A percentile compares a stretch with the other conserved stretches of the same genome.
Evolutionary conservation across 2,797 vertebrate genomes (phyloP).

Genomic region (Serranus cabrilla): DNA sequence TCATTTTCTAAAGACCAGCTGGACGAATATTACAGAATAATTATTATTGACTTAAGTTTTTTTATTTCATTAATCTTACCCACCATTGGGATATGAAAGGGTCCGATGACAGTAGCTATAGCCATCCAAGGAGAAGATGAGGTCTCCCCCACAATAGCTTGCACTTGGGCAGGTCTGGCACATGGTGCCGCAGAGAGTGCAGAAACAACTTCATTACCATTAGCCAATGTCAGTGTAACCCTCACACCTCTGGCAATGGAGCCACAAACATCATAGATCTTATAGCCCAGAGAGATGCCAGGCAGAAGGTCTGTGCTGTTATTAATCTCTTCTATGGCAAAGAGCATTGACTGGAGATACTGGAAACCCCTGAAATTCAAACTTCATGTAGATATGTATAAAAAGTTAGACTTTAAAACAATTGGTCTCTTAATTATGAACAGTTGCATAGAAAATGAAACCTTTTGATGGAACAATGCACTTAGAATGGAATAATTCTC

Average conservation of each 20-base stretch:
- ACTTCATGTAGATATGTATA: constrained; percentile 40
- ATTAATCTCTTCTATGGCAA: constrained; percentile 82
- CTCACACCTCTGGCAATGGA: constrained; percentile 67
- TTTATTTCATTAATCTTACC: neutral
- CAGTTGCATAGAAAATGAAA: neutral
- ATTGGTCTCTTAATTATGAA: neutral
- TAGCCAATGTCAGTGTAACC: constrained; percentile 70
- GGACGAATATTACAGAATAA: too few species aligned
- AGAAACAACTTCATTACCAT: constrained; percentile 53
- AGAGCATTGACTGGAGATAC: constrained; percentile 77
- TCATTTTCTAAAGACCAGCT: too few species aligned
- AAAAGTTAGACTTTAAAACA: neutral
- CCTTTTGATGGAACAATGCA: neutral
- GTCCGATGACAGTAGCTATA: constrained; percentile 74
- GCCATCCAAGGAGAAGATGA: constrained; percentile 78
- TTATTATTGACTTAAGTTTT: neutral
- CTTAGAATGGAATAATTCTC: neutral
- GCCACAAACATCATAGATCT: constrained; percentile 74
- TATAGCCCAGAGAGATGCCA: constrained; percentile 75
- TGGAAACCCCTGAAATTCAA: constrained; percentile 79
- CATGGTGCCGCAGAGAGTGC: constrained; percentile 38
- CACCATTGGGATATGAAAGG: constrained; percentile 78
- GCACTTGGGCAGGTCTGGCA: constrained; percentile 66
- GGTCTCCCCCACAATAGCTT: constrained; percentile 77
- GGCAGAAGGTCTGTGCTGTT: constrained; percentile 77